Percentiles rank a stretch among this genome's conserved stretches.
These are phyloP conservation scores for Cygnus buccinator DNA, from an alignment of 2,113 vertebrate species.

Conservation along the genomic window DNA sequence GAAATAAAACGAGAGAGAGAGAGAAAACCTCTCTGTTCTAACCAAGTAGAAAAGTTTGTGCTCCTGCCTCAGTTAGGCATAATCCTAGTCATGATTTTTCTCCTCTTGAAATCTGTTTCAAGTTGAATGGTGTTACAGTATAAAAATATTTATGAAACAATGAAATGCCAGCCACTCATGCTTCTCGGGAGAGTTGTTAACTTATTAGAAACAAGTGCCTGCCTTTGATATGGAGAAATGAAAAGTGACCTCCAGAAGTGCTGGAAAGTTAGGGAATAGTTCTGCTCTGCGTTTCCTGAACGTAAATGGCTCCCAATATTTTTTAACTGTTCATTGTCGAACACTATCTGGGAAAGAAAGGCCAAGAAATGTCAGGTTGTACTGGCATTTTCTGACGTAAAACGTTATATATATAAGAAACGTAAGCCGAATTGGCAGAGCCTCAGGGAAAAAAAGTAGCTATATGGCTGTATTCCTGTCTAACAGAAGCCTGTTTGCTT, in stretches of 20 bases:
- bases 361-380: neutral
- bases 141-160: slow-evolving; percentile 83
- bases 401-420: neutral
- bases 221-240: slow-evolving; percentile 78
- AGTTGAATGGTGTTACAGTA: slow-evolving; percentile 70
- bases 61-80: neutral
- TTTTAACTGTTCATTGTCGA: neutral
- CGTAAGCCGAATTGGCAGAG: slow-evolving; percentile 16
- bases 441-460: neutral
- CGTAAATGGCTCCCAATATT: slow-evolving; percentile 52
- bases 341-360: slow-evolving; percentile 39
- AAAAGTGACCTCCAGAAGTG: slow-evolving; percentile 75
- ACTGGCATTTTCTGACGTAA: neutral
- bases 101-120: slow-evolving; percentile 66
- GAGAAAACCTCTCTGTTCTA: neutral
- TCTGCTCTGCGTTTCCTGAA: slow-evolving; percentile 43
- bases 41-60: slow-evolving; percentile 28
- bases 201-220: slow-evolving; percentile 79
- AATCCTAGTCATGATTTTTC: slow-evolving; percentile 37
- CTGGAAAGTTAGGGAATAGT: slow-evolving; percentile 75
- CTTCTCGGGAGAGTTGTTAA: slow-evolving; percentile 80
- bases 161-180: slow-evolving; percentile 78
- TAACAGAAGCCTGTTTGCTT: neutral
- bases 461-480: neutral
- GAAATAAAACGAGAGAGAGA: neutral